phyloP scores from a whole-genome alignment of 1,140 invertebrate genomes.

The Chymomyza costata region DNA sequence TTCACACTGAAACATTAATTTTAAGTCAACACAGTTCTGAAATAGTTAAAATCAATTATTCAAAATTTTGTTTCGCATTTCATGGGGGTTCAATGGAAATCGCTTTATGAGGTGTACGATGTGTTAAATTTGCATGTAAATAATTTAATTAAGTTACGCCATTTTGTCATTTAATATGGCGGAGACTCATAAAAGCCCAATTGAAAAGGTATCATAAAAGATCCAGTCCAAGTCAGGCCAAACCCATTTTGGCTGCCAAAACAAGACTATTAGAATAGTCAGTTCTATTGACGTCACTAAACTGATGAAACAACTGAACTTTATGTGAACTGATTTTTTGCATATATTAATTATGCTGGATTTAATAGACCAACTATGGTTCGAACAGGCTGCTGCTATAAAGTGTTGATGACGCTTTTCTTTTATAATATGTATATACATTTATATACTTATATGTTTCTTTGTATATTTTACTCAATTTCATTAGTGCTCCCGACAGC shows the following conservation, averaged over 20 bases:
- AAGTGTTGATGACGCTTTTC: conserved; percentile 54
- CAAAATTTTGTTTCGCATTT: conserved; percentile 50
- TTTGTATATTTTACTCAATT: not conserved
- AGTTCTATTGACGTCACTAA: conserved; percentile 8
- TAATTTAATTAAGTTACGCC: conserved; percentile 61
- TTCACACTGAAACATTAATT: conserved; percentile 33
- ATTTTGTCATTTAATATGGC: conserved; percentile 37
- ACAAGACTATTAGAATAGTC: conserved; percentile 10
- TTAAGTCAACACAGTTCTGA: conserved; percentile 22
- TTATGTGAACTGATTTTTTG: conserved; percentile 15
- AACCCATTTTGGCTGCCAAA: conserved; percentile 4
- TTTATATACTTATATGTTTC: too few relatives aligned
- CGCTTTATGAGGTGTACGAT: conserved; percentile 31
- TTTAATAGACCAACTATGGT: conserved; percentile 3
- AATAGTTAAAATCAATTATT: too few relatives aligned
- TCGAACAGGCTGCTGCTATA: conserved; percentile 16
- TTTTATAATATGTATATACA: too few relatives aligned
- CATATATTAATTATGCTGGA: conserved; percentile 44
- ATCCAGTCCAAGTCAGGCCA: conserved; percentile 22
- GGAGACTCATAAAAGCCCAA: conserved; percentile 33
- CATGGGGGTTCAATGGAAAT: conserved; percentile 5
- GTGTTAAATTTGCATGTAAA: conserved; percentile 60
- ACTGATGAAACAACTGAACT: conserved; percentile 44
- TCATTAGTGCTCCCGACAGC: not conserved
- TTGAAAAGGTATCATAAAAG: conserved; percentile 37